These are phyloP conservation scores for Lophura swinhoii DNA, from an alignment of 2,797 vertebrate genomes.

Conservation along the genomic window DNA sequence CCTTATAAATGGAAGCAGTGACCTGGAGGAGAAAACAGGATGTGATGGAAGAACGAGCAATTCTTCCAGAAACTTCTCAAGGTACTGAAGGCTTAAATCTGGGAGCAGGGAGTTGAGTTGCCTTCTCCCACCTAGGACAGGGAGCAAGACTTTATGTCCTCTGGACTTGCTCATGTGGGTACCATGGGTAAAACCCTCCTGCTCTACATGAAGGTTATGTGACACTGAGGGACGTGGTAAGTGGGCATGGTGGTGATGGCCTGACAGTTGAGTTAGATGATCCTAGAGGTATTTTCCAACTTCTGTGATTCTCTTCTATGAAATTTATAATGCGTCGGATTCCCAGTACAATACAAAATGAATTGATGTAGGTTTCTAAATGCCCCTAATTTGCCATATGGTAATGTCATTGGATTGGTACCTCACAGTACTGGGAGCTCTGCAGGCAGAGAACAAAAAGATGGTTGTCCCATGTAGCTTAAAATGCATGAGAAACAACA, in stretches of 20 bases:
- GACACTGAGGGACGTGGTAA: too few species aligned
- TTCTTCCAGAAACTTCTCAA: not conserved
- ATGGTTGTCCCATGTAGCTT: conserved; percentile 24
- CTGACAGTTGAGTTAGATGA: too few species aligned
- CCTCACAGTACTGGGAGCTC: conserved; percentile 36
- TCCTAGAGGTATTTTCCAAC: too few species aligned
- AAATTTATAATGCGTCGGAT: not conserved
- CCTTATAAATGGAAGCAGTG: not conserved
- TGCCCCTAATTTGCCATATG: not conserved
- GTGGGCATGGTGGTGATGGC: too few species aligned
- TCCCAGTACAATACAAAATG: not conserved
- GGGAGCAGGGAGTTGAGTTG: too few species aligned
- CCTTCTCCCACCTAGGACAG: too few species aligned
- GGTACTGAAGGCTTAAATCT: too few species aligned
- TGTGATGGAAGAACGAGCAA: not conserved
- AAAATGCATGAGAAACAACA: not conserved
- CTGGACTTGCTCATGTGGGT: too few species aligned
- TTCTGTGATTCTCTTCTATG: too few species aligned
- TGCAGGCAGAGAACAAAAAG: conserved; percentile 33
- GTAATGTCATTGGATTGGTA: conserved; percentile 11
- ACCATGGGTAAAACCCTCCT: too few species aligned
- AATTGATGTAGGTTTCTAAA: not conserved
- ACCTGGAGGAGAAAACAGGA: not conserved
- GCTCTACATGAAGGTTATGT: too few species aligned
- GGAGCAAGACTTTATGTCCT: too few species aligned